Conservation (phyloP, 2,888 invertebrate genomes). For the Noctuana brunneofusca region DNA sequence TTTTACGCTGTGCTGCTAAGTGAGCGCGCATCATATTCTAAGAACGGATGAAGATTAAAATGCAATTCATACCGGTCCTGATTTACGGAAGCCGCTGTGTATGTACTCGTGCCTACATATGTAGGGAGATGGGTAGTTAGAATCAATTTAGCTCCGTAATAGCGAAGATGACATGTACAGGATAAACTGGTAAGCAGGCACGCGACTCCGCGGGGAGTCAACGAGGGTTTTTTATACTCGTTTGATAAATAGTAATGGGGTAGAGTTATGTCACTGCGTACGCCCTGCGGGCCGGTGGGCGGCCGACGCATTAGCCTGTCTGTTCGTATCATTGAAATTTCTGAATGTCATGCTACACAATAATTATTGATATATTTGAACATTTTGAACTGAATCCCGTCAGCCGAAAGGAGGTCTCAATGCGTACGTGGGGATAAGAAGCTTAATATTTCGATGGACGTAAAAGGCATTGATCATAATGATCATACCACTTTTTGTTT, state of each 20-base stretch:
- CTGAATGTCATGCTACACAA: conserved; percentile 72
- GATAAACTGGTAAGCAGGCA: conserved; percentile 67
- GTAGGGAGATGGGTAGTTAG: conserved; percentile 55
- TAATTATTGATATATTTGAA: conserved; percentile 61
- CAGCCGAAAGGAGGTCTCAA: conserved; percentile 8
- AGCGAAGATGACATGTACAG: conserved; percentile 54
- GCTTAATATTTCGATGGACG: conserved; percentile 26
- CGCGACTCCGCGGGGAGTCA: conserved; percentile 73
- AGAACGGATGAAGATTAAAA: conserved; percentile 48
- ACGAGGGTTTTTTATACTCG: conserved; percentile 60
- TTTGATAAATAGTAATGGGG: conserved; percentile 74
- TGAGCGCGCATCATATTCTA: conserved; percentile 43
- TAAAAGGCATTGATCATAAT: conserved; percentile 17
- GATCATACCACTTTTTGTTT: conserved; percentile 31
- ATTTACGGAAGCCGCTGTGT: conserved; percentile 65
- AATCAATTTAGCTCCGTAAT: conserved; percentile 67
- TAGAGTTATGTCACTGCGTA: conserved; percentile 69
- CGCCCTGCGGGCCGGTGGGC: conserved; percentile 57
- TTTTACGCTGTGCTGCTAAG: conserved; percentile 50
- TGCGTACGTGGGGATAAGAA: conserved; percentile 26
- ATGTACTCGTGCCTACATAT: too few relatives aligned
- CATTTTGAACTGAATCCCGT: conserved; percentile 44
- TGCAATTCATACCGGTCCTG: conserved; percentile 50
- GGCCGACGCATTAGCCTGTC: conserved; percentile 62
- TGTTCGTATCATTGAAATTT: conserved; percentile 68